Evolutionary conservation across 1,140 invertebrate genomes (phyloP), one percentile per base, ranked within the genome.

Genomic region (Formica selysi): DNA sequence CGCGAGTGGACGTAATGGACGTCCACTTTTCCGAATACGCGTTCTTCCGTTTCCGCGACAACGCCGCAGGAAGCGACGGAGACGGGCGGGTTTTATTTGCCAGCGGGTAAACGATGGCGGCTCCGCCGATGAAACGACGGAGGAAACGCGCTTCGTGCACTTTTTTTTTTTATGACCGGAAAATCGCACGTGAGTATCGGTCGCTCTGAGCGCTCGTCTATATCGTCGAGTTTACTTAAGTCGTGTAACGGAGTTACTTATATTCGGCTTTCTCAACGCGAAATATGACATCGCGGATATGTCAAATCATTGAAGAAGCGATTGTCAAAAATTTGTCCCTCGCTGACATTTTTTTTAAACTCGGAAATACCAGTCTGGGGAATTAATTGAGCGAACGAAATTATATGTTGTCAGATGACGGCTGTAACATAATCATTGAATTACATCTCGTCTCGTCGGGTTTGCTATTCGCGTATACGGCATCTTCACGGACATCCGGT

Each of bases 31-130:
- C 64, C 76, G 84, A 61, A 86, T 80, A 62, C 87, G 67, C 74
- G 81, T 22, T 79, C 57, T 89, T 89, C 88, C 88, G 88, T 73
- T 89, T 89, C 83, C 87, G 88, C 76, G 83, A 62, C 79, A 83
- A 83, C 79, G 67, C 38, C 68, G 68, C 79, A 62, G 88, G 59
- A 74, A 65, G 41, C 54, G 51, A 81, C 57, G 81, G 68, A 70
- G 79, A 13, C 67, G 67, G 65, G 22, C 36, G 85, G 29, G 67
- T 78, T 87, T 88, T 87, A 84, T 87, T 73, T 57, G 62, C 51
- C 26, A 57, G 54, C 48, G 70, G 79, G 54, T 62, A 83, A 83
- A 83, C 79, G 79, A 83, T 83, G 79, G 54, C 54, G 79, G 68
- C 54, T 62, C 68, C 67, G 59, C 16, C 76, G 79, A 48, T 57